Evolutionary conservation across 2,113 vertebrate genomes (phyloP), one percentile per base, ranked within the genome.

Genomic region (Elaphurus davidianus): DNA sequence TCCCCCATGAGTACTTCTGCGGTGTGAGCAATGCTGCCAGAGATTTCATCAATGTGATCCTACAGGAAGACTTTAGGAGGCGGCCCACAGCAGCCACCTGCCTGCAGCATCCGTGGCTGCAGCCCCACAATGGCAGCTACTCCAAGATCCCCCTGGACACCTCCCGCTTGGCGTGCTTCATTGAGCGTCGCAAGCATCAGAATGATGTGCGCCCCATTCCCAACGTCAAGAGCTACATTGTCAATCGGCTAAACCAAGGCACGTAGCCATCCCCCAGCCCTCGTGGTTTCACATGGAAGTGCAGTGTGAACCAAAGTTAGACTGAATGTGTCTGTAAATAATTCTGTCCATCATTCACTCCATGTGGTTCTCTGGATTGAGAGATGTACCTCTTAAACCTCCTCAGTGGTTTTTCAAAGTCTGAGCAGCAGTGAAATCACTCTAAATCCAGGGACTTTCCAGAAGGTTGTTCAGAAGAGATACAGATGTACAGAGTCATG

Each of bases 91-190:
- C 99, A 6, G 99, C 99, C 86, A 99, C 99, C 40, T 99, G 99
- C 97, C 99, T 99, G 92, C 99, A 99, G 98, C 99, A 99, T 9
- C 99, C 99, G 0, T 99, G 99, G 99, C 99, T 99, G 87, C 99
- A 99, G 0, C 99, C 99, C 0, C 99, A 99, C 79, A 99, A 99
- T 0, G 99, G 99, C 91, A 99, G 99, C 98, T 99, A 99, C 98
- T 98, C 98, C 96, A 98, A 98, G 90, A 92, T 99, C 7, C 99
- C 99, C 0, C 99, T 99, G 99, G 99, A 99, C 98, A 99, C 99
- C 2, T 99, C 99, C 5, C 99, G 99, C 76, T 93, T 99, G 98
- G 99, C 99, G 0, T 99, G 99, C 33, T 99, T 99, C 97, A 99
- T 99, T 0, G 99, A 99, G 90, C 99, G 99, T 57, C 99, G 99